These are phyloP conservation scores for Sebastes fasciatus DNA, from an alignment of 2,113 vertebrate species.

Conservation along the genomic window DNA sequence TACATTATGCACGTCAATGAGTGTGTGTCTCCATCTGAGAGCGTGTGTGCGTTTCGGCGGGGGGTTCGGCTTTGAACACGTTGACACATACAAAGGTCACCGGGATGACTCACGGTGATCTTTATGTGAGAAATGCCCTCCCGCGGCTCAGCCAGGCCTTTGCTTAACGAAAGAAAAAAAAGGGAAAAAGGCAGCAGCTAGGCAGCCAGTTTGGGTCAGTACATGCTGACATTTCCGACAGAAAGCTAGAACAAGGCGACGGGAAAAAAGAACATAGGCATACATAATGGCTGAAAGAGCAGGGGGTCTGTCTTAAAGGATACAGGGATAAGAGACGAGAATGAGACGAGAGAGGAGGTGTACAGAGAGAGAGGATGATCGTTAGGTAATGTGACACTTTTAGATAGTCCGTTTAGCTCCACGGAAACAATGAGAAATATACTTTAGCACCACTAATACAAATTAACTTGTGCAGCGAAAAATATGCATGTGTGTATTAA, in stretches of 20 bases:
- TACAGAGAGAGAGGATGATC: slow-evolving; percentile 4
- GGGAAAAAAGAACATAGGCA: slow-evolving; percentile 63
- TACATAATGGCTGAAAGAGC: slow-evolving; percentile 64
- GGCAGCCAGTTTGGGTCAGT: slow-evolving; percentile 69
- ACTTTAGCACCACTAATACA: not conserved
- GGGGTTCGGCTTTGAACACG: slow-evolving; percentile 63
- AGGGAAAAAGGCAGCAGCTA: slow-evolving; percentile 15
- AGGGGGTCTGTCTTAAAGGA: slow-evolving; percentile 58
- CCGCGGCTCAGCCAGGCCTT: slow-evolving; percentile 64
- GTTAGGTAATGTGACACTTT: slow-evolving; percentile 19
- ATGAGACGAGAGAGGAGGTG: slow-evolving; percentile 36
- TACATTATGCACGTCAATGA: slow-evolving; percentile 44
- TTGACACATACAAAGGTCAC: slow-evolving; percentile 79
- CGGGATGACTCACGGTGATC: slow-evolving; percentile 78
- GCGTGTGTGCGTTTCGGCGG: slow-evolving; percentile 16
- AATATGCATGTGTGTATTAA: slow-evolving; percentile 7
- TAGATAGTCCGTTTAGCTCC: slow-evolving; percentile 21
- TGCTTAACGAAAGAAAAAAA: slow-evolving; percentile 36
- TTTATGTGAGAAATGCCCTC: slow-evolving; percentile 77
- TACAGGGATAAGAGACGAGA: slow-evolving; percentile 28
- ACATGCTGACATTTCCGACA: slow-evolving; percentile 78
- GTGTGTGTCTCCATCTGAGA: slow-evolving; percentile 13
- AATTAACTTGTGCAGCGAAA: slow-evolving; percentile 12
- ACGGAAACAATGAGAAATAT: slow-evolving; percentile 21
- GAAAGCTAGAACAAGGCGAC: slow-evolving; percentile 69